Percentiles rank a stretch among this genome's conserved stretches.
These are phyloP conservation scores for Cassiopea andromeda DNA, from an alignment of 30 jellyfish, hydroid and myxozoan species.

Conservation along the genomic window DNA sequence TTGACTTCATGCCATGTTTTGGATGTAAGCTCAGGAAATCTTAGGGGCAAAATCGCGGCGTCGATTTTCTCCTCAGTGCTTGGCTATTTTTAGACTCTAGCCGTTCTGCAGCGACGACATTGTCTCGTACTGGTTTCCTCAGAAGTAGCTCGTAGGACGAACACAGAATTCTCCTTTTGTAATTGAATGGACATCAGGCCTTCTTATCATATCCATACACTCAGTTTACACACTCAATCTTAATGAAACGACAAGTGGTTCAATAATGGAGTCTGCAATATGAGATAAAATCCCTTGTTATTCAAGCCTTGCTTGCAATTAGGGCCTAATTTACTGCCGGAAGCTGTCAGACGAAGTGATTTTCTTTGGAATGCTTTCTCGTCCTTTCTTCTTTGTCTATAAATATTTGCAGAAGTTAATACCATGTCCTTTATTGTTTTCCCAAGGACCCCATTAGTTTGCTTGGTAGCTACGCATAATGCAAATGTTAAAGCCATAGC, in stretches of 20 bases:
- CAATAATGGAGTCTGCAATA: background rate
- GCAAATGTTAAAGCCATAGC: background rate
- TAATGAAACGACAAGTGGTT: background rate
- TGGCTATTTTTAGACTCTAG: background rate
- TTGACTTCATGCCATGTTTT: background rate
- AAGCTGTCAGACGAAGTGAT: background rate
- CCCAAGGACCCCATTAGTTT: background rate
- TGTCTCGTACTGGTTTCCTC: background rate
- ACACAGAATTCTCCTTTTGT: background rate
- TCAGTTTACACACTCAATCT: background rate
- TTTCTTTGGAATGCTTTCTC: background rate
- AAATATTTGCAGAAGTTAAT: slow-evolving; percentile 3
- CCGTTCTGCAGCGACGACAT: background rate
- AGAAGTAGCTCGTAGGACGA: background rate
- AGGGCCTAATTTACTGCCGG: background rate
- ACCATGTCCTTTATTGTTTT: background rate
- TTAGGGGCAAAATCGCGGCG: background rate
- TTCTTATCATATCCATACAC: background rate
- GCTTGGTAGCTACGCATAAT: background rate
- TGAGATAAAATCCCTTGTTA: background rate
- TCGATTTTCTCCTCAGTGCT: background rate
- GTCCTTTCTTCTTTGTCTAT: background rate
- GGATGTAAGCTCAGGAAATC: background rate
- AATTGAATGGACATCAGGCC: background rate
- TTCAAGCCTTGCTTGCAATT: background rate